A percentile compares a stretch with the other conserved stretches of the same genome.
Conservation (phyloP, 2,797 vertebrate species). For the Chloroceryle amazona region DNA sequence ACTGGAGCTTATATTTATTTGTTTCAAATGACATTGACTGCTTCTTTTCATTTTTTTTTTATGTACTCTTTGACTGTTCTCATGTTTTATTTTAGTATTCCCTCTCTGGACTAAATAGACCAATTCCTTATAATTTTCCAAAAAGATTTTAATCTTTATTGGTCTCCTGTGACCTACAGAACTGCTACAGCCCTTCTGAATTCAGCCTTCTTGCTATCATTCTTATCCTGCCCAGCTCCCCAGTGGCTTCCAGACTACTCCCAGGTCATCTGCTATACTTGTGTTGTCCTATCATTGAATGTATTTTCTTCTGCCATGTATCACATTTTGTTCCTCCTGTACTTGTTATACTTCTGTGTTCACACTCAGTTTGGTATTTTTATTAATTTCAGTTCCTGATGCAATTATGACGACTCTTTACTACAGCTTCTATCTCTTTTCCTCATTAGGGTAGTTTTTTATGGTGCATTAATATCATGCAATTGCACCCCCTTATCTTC, state of each 20-base stretch:
- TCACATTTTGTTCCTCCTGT: neutral
- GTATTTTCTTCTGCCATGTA: neutral
- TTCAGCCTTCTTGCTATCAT: neutral
- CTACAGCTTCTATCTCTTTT: neutral
- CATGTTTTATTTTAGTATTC: neutral
- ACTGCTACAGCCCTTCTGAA: neutral
- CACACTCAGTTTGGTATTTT: neutral
- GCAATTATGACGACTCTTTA: neutral
- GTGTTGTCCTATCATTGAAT: neutral
- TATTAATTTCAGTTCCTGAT: neutral
- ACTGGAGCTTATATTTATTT: neutral
- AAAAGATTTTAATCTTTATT: neutral
- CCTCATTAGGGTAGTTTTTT: neutral
- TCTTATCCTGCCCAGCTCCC: neutral
- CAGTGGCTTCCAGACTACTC: neutral
- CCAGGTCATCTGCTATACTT: neutral
- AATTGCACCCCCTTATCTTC: neutral
- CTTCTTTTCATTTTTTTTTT: neutral
- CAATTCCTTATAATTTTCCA: neutral
- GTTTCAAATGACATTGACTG: neutral
- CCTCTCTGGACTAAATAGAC: neutral
- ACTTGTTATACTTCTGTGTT: neutral
- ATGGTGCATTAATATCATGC: neutral
- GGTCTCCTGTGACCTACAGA: neutral
- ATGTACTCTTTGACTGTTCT: neutral